These are phyloP conservation scores for Camelus dromedarius DNA, from an alignment of 2,113 vertebrate genomes.

Conservation along the genomic window DNA sequence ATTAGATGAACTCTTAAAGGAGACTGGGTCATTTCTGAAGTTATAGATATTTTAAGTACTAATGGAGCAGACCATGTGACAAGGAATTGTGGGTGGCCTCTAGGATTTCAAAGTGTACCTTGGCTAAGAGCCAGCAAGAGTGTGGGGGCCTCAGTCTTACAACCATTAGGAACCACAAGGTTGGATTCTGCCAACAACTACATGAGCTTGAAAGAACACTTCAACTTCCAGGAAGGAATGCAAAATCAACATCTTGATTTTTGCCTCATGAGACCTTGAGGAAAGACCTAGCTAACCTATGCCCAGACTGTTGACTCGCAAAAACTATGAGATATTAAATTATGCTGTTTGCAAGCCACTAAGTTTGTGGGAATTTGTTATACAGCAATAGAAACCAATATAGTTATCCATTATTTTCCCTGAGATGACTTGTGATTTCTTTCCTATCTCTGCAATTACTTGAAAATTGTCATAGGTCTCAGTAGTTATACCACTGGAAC, in stretches of 20 bases:
- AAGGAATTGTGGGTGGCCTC: neutral
- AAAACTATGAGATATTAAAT: neutral
- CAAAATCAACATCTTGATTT: neutral
- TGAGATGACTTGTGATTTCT: neutral
- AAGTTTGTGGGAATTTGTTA: neutral
- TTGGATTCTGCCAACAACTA: neutral
- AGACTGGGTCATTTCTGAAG: neutral
- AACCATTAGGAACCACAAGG: neutral
- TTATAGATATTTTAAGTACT: neutral
- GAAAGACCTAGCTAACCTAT: neutral
- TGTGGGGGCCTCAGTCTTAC: neutral
- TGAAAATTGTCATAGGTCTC: constrained; percentile 6
- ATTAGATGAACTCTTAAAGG: neutral
- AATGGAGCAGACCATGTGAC: neutral
- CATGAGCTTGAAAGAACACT: neutral
- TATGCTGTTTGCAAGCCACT: neutral
- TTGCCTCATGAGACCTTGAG: neutral
- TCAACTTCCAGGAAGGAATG: neutral
- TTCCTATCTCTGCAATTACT: neutral
- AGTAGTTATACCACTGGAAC: neutral
- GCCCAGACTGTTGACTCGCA: neutral
- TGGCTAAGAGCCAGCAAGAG: neutral
- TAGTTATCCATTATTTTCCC: neutral
- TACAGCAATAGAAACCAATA: neutral
- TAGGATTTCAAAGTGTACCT: neutral